Evolutionary conservation across 2,888 invertebrate genomes (phyloP).

Genomic region (Thelaira solivaga): DNA sequence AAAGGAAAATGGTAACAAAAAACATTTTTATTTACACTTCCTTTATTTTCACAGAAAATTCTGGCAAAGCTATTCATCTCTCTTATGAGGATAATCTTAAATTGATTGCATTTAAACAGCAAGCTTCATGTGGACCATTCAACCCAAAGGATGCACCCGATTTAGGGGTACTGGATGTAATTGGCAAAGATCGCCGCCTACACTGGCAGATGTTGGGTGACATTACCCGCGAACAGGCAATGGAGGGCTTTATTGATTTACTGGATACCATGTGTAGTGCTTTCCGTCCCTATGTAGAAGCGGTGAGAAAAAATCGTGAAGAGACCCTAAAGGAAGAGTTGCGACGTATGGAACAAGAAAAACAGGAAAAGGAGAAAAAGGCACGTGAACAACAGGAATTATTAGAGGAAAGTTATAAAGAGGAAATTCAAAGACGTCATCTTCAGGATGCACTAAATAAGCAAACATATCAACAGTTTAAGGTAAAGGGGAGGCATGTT

Average conservation of each 20-base stretch:
- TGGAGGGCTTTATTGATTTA: conserved; percentile 93
- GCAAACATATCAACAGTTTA: conserved; percentile 93
- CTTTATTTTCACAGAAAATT: conserved; percentile 84
- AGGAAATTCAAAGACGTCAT: conserved; percentile 80
- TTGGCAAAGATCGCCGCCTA: conserved; percentile 92
- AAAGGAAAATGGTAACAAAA: neutral
- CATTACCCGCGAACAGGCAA: conserved; percentile 90
- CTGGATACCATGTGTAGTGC: conserved; percentile 92
- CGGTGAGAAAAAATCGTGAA: conserved; percentile 91
- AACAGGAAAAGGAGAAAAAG: conserved; percentile 67
- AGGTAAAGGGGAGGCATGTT: conserved; percentile 70
- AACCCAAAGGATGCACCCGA: conserved; percentile 85
- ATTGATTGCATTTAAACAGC: conserved; percentile 94
- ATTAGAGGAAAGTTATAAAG: conserved; percentile 72
- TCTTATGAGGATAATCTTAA: conserved; percentile 95
- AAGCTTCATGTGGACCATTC: conserved; percentile 90
- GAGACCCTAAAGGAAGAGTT: conserved; percentile 82
- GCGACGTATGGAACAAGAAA: conserved; percentile 71
- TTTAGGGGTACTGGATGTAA: conserved; percentile 95
- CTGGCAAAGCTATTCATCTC: conserved; percentile 96
- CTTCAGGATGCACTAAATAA: conserved; percentile 98
- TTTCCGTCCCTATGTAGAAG: conserved; percentile 93
- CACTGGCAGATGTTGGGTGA: conserved; percentile 96
- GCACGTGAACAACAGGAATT: conserved; percentile 70
- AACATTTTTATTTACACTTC: neutral